Evolutionary conservation across 2,797 vertebrate genomes (phyloP).

Genomic region (Phalloptychus januarius): DNA sequence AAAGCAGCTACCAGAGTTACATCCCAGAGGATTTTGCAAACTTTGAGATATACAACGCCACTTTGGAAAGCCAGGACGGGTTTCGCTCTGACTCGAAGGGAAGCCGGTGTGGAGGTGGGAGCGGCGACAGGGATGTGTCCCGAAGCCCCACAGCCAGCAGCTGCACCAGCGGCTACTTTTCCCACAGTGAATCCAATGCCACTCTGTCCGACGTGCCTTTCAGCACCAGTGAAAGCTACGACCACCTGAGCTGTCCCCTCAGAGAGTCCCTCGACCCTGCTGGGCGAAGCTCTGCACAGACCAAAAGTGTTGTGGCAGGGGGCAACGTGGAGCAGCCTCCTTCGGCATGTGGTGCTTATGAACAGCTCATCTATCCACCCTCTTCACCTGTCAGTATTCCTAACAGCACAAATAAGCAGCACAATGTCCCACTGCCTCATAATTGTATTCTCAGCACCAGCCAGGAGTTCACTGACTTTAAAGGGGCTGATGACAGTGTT

Average conservation of each 20-base stretch:
- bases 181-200: slow-evolving; percentile 94
- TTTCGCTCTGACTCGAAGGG: slow-evolving; percentile 50
- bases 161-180: slow-evolving; percentile 97
- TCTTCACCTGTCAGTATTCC: slow-evolving; percentile 62
- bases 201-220: slow-evolving; percentile 93
- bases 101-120: slow-evolving; percentile 47
- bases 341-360: slow-evolving; percentile 22
- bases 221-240: slow-evolving; percentile 90
- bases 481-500: slow-evolving; percentile 87
- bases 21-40: slow-evolving; percentile 96
- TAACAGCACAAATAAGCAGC: slow-evolving; percentile 56
- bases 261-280: slow-evolving; percentile 81
- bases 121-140: slow-evolving; percentile 85
- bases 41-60: slow-evolving; percentile 97
- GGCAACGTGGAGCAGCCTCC: slow-evolving; percentile 54
- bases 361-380: slow-evolving; percentile 21
- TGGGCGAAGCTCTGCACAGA: slow-evolving; percentile 56
- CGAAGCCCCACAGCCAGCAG: slow-evolving; percentile 96
- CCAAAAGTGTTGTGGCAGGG: slow-evolving; percentile 81
- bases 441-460: slow-evolving; percentile 71
- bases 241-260: slow-evolving; percentile 83
- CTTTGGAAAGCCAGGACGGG: slow-evolving; percentile 82
- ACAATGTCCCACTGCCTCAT: slow-evolving; percentile 38
- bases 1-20: slow-evolving; percentile 83
- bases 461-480: slow-evolving; percentile 94